Percentiles rank a stretch among this genome's conserved stretches.
These are phyloP conservation scores for Bothrops jararaca DNA, from an alignment of 2,113 vertebrate species.

Conservation along the genomic window DNA sequence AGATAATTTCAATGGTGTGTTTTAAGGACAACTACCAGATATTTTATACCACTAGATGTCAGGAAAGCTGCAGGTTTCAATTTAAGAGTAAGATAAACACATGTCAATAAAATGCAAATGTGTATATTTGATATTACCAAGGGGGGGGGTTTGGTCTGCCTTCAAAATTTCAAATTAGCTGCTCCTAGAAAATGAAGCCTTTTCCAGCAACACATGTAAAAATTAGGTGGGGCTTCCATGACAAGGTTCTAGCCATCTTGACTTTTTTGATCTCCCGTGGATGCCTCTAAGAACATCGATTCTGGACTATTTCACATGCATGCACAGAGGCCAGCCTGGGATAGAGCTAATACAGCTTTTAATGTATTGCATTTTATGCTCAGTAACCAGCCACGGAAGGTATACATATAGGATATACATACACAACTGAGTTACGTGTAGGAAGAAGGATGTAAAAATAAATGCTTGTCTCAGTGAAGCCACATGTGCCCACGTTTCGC, in stretches of 20 bases:
- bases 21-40: background rate
- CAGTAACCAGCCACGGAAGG: no score
- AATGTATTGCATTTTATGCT: background rate
- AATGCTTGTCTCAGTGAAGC: background rate
- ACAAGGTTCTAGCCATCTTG: background rate
- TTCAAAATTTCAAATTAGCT: background rate
- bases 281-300: background rate
- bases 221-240: background rate
- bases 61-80: slow-evolving; percentile 48
- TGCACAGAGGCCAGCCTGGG: background rate
- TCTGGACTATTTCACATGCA: background rate
- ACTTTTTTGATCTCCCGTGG: background rate
- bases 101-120: slow-evolving; percentile 20
- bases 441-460: background rate
- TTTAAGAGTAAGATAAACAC: accelerated
- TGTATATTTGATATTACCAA: background rate
- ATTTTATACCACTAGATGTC: slow-evolving; percentile 69
- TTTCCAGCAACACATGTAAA: background rate
- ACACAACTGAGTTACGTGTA: background rate
- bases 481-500: no score
- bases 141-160: background rate
- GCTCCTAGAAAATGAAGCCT: background rate
- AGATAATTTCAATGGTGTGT: background rate
- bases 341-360: background rate
- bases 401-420: background rate